Evolutionary conservation across 2,797 vertebrate genomes (phyloP).

Genomic region (Lutjanus campechanus): DNA sequence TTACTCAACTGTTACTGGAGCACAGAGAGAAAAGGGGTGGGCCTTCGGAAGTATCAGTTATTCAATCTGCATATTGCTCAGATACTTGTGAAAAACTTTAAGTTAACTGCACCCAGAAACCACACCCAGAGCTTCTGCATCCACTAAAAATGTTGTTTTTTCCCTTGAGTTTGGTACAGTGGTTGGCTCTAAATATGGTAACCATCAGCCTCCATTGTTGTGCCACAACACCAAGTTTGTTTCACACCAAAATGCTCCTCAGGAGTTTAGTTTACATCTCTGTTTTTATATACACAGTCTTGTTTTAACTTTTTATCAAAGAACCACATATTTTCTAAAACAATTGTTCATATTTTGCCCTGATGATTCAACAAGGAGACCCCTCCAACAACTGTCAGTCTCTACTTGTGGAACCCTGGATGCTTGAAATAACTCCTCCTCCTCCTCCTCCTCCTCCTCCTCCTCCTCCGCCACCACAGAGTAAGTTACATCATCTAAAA

Average conservation of each 20-base stretch:
- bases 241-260: not conserved
- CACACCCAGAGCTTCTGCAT: not conserved
- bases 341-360: not conserved
- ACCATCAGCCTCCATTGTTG: not conserved
- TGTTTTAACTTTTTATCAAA: not conserved
- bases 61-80: not conserved
- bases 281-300: not conserved
- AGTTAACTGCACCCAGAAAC: not conserved
- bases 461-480: slow-evolving; percentile 10
- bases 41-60: not conserved
- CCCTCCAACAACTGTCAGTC: not conserved
- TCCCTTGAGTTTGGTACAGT: not conserved
- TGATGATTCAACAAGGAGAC: slow-evolving; percentile 2
- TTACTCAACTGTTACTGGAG: no score
- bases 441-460: slow-evolving; percentile 8
- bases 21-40: no score
- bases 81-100: not conserved
- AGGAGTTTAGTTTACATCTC: not conserved
- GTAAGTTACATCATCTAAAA: slow-evolving; percentile 54
- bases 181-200: not conserved
- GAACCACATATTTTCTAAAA: no score
- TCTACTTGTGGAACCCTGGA: not conserved
- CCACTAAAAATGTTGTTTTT: no score
- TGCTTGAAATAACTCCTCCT: slow-evolving; percentile 29
- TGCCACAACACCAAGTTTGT: not conserved